phyloP scores from a whole-genome alignment of 2,888 invertebrate genomes.

The Campaea margaritaria region DNA sequence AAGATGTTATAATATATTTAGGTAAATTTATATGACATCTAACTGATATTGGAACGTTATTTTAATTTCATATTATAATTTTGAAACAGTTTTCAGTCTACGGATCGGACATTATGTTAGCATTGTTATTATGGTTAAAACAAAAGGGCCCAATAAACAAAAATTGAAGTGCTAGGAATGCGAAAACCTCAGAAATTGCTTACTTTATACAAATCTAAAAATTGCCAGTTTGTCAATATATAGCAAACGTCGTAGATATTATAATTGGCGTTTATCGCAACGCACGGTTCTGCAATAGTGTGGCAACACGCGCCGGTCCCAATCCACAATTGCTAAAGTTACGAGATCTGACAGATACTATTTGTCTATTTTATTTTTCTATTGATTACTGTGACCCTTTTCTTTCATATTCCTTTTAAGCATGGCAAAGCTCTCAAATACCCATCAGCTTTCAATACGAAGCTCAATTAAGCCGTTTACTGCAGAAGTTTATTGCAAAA shows the following conservation, averaged over 20 bases:
- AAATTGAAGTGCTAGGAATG: too few species aligned
- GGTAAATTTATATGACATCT: too few species aligned
- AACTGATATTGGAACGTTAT: too few species aligned
- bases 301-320: slow-evolving; percentile 50
- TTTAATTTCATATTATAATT: too few species aligned
- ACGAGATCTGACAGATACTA: slow-evolving; percentile 40
- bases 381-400: neutral
- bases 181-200: too few species aligned
- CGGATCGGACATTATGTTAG: too few species aligned
- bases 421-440: neutral
- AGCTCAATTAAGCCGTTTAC: too few species aligned
- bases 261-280: slow-evolving; percentile 55
- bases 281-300: slow-evolving; percentile 50
- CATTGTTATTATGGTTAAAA: neutral
- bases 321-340: slow-evolving; percentile 44
- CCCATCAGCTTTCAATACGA: too few species aligned
- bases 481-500: too few species aligned
- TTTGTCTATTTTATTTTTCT: slow-evolving; percentile 15
- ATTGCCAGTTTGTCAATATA: slow-evolving; percentile 21
- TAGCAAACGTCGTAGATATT: slow-evolving; percentile 41
- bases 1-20: too few species aligned
- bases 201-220: slow-evolving; percentile 1
- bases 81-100: too few species aligned
- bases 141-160: too few species aligned
- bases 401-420: neutral